phyloP scores from a whole-genome alignment of 2,797 vertebrate species.

The Characodon lateralis region DNA sequence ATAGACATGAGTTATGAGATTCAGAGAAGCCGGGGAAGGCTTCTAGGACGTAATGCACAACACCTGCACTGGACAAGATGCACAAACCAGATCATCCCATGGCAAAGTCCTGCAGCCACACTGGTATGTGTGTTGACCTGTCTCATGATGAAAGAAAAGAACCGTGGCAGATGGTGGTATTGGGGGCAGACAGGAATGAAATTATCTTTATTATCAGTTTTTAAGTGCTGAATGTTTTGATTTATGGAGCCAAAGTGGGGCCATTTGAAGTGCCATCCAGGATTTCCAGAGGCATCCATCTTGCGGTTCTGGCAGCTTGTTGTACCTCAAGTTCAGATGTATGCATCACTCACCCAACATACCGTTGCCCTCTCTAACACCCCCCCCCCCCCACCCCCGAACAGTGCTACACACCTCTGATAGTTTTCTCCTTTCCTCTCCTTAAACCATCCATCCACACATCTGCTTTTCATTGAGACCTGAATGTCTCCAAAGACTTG shows the following conservation, averaged over 20 bases:
- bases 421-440: slow-evolving; percentile 58
- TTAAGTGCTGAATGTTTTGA: slow-evolving; percentile 85
- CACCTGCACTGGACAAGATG: slow-evolving; percentile 76
- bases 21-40: slow-evolving; percentile 71
- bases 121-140: slow-evolving; percentile 46
- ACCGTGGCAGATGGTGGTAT: slow-evolving; percentile 39
- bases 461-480: slow-evolving; percentile 93
- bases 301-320: slow-evolving; percentile 88
- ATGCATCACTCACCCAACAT: slow-evolving; percentile 83
- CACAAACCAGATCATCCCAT: slow-evolving; percentile 57
- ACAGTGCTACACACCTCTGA: slow-evolving; percentile 62
- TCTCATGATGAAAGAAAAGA: slow-evolving; percentile 28
- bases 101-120: slow-evolving; percentile 45
- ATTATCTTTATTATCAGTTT: slow-evolving; percentile 86
- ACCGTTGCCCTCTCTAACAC: slow-evolving; percentile 64
- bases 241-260: slow-evolving; percentile 87
- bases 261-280: slow-evolving; percentile 86
- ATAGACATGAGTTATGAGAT: slow-evolving; percentile 85
- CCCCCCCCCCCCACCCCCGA: slow-evolving; percentile 36
- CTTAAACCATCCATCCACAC: slow-evolving; percentile 78
- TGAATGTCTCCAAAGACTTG: slow-evolving; percentile 87
- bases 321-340: slow-evolving; percentile 85
- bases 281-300: slow-evolving; percentile 91
- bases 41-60: slow-evolving; percentile 78
- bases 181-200: slow-evolving; percentile 59